Evolutionary conservation across 2,888 invertebrate genomes (phyloP).

Genomic region (Xestoiulus laeticollis): DNA sequence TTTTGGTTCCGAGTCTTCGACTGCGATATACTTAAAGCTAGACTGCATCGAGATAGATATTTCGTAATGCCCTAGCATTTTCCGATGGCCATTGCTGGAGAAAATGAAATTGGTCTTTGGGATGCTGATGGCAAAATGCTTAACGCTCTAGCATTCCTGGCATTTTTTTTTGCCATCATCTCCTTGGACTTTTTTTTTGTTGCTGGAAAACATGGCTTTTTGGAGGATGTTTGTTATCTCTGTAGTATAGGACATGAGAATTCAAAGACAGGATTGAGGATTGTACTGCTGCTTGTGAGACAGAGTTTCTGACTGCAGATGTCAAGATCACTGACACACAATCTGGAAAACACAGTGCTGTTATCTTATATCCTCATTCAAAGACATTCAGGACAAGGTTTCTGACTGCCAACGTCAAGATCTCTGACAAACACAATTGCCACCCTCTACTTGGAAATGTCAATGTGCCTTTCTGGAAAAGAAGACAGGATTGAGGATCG

Average conservation of each 20-base stretch:
- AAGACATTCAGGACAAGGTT: too few relatives aligned
- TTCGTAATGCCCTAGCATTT: not conserved
- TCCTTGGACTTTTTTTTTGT: not conserved
- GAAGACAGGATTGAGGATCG: too few relatives aligned
- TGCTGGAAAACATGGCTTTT: not conserved
- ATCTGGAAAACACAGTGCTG: too few relatives aligned
- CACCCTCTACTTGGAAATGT: too few relatives aligned
- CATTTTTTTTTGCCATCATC: not conserved
- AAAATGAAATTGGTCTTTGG: not conserved
- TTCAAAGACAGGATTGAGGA: not conserved
- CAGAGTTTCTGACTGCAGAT: not conserved
- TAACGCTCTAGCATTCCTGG: not conserved
- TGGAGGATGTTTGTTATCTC: not conserved
- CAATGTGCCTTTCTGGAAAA: too few relatives aligned
- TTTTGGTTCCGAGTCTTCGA: not conserved
- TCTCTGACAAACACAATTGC: too few relatives aligned
- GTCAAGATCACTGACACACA: not conserved
- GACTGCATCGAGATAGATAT: not conserved
- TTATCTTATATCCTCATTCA: too few relatives aligned
- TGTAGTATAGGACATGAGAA: too few relatives aligned
- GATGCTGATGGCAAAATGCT: not conserved
- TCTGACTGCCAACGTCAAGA: too few relatives aligned
- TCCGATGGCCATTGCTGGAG: not conserved
- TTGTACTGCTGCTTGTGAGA: not conserved
- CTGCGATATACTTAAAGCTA: not conserved